These are phyloP conservation scores for Anisognathus igniventris DNA, from an alignment of 2,797 vertebrate species.

Conservation along the genomic window DNA sequence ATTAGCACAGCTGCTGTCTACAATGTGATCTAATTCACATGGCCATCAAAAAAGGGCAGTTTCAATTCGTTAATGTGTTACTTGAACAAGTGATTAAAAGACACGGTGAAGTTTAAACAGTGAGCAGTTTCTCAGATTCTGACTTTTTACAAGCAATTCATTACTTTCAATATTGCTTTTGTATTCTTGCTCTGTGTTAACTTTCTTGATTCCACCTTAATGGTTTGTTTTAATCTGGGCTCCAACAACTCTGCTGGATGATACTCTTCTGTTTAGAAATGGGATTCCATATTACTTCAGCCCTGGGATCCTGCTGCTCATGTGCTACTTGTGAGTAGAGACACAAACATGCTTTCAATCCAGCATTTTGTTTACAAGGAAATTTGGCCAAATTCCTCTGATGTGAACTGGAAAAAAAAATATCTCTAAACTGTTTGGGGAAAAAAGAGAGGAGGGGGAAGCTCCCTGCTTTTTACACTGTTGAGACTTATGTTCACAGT, in stretches of 20 bases:
- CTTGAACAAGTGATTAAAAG: neutral
- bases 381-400: conserved; percentile 44
- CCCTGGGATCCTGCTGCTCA: conserved; percentile 24
- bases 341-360: conserved; percentile 8
- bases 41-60: neutral
- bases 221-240: conserved; percentile 17
- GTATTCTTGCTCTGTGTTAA: neutral
- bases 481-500: neutral
- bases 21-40: neutral
- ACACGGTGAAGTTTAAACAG: neutral
- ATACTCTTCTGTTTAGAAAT: conserved; percentile 47
- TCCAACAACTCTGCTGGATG: conserved; percentile 40
- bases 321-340: conserved; percentile 32
- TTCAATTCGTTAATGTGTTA: neutral
- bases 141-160: neutral
- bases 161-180: neutral
- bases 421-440: neutral
- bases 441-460: neutral
- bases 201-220: conserved; percentile 36
- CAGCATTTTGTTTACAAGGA: conserved; percentile 40
- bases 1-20: neutral
- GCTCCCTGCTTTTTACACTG: neutral
- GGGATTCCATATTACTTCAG: conserved; percentile 29
- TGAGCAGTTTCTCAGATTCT: neutral
- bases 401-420: neutral